These are phyloP conservation scores for Eupithecia abbreviata DNA, from an alignment of 2,888 invertebrate genomes.

Conservation along the genomic window DNA sequence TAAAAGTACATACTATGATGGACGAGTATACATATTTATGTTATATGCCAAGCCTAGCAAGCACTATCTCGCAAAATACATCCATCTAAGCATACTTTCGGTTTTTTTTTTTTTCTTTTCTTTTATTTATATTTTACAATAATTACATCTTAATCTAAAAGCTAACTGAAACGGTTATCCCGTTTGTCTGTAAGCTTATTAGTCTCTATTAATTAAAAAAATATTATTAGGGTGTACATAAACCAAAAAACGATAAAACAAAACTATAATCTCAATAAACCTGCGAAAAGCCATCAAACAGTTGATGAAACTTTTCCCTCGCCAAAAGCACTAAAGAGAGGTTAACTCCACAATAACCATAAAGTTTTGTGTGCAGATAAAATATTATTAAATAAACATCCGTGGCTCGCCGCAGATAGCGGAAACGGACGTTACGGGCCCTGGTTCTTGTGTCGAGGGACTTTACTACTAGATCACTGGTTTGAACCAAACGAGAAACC, in stretches of 20 bases:
- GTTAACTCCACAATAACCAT: background rate
- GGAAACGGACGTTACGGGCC: slow-evolving; percentile 48
- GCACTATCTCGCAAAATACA: too few species aligned
- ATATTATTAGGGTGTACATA: background rate
- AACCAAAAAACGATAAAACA: background rate
- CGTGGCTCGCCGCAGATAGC: slow-evolving; percentile 26
- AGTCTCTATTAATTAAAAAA: too few species aligned
- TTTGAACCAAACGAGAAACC: background rate
- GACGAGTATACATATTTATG: too few species aligned
- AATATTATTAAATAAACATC: slow-evolving; percentile 1
- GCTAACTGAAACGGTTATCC: too few species aligned
- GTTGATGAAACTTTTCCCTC: background rate
- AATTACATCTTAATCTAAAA: too few species aligned
- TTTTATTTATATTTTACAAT: too few species aligned
- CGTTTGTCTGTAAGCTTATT: too few species aligned
- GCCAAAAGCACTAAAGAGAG: background rate
- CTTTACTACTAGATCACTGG: background rate
- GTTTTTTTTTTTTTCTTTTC: too few species aligned
- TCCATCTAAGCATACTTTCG: too few species aligned
- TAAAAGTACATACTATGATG: too few species aligned
- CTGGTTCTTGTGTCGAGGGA: background rate
- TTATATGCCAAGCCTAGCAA: too few species aligned
- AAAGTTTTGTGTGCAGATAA: background rate
- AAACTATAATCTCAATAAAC: background rate
- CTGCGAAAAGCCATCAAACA: background rate